phyloP scores from a whole-genome alignment of 35 echinoderm and acorn worm genomes.

The Heliocidaris tuberculata region DNA sequence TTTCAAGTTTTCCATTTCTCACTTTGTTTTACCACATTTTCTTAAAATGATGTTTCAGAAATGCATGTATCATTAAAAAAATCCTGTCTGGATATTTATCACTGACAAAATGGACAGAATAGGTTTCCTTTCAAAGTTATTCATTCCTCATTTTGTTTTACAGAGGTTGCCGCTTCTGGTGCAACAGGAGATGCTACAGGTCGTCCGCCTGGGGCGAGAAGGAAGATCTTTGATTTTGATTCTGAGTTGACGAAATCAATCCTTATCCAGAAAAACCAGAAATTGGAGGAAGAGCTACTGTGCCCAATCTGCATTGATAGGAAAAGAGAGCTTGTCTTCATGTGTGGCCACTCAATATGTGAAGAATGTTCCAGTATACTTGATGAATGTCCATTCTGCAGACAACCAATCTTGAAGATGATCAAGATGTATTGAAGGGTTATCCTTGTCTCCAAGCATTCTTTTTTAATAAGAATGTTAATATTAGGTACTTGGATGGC shows the following conservation, averaged over 20 bases:
- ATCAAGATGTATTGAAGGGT: background rate
- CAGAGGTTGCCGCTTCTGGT: background rate
- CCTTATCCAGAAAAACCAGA: slow-evolving; percentile 15
- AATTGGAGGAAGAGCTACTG: background rate
- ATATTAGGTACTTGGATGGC: too few relatives aligned
- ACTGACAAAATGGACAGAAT: too few relatives aligned
- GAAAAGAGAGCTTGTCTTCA: background rate
- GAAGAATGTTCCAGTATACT: background rate
- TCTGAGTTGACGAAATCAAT: background rate
- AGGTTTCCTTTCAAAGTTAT: too few relatives aligned
- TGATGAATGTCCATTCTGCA: background rate
- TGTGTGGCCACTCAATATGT: slow-evolving; percentile 14
- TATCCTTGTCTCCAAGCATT: too few relatives aligned
- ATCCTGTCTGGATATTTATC: too few relatives aligned
- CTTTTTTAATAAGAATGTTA: too few relatives aligned
- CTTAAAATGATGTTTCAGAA: too few relatives aligned
- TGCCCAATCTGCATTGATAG: background rate
- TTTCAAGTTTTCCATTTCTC: too few relatives aligned
- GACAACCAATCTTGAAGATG: background rate
- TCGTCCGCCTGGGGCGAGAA: background rate
- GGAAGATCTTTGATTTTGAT: background rate
- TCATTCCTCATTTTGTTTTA: background rate
- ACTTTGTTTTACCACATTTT: too few relatives aligned
- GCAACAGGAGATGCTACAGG: background rate
- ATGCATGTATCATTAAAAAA: too few relatives aligned